phyloP scores from a whole-genome alignment of 2,888 invertebrate species.

The Erynnis tages region DNA sequence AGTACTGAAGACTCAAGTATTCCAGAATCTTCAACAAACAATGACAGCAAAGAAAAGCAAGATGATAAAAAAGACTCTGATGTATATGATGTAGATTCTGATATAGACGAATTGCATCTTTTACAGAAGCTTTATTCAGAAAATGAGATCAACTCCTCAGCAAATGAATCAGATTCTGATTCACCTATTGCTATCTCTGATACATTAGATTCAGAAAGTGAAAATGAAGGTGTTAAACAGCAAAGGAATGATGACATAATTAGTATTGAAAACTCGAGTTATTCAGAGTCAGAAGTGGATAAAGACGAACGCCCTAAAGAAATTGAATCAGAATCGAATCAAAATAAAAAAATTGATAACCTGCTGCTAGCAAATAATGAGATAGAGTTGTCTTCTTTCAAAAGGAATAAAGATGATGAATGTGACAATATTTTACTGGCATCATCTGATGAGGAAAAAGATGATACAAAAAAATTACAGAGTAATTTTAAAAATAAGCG shows the following conservation, averaged over 20 bases:
- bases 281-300: conserved; percentile 58
- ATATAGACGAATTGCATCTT: conserved; percentile 64
- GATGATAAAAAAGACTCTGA: conserved; percentile 14
- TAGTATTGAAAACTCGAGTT: conserved; percentile 73
- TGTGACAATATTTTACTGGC: conserved; percentile 57
- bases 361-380: conserved; percentile 35
- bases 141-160: conserved; percentile 50
- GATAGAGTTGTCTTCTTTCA: conserved; percentile 34
- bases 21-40: too few relatives aligned
- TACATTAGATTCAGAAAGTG: conserved; percentile 51
- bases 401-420: conserved; percentile 23
- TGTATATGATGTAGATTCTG: conserved; percentile 46
- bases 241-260: conserved; percentile 49
- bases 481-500: not conserved
- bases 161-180: conserved; percentile 55
- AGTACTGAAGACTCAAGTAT: not conserved
- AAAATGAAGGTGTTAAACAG: conserved; percentile 38
- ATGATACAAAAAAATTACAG: not conserved
- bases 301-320: conserved; percentile 30
- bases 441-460: conserved; percentile 54
- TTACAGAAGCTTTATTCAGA: conserved; percentile 62
- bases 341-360: conserved; percentile 25
- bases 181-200: conserved; percentile 63
- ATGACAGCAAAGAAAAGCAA: not conserved
- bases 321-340: not conserved